Conservation (phyloP, 2,797 vertebrate genomes). For the Hippopotamyrus pictus region DNA sequence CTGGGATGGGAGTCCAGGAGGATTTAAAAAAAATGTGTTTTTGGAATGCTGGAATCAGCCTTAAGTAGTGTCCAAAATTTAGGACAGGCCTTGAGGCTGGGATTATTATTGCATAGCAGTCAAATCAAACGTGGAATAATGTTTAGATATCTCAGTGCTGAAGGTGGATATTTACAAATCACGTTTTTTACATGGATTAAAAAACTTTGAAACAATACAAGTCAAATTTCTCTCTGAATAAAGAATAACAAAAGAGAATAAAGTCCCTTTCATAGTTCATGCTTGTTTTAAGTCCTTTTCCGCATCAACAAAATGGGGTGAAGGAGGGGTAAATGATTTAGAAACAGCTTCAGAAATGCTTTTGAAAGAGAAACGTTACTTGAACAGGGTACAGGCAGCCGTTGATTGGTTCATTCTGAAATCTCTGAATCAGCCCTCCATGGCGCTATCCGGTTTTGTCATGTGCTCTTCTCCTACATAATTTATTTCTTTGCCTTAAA, state of each 20-base stretch:
- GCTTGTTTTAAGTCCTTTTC: neutral
- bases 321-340: neutral
- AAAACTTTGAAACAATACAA: neutral
- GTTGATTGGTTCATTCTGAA: neutral
- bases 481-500: slow-evolving; percentile 4
- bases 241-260: neutral
- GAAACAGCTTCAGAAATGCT: neutral
- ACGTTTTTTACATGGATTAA: neutral
- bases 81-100: neutral
- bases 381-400: neutral
- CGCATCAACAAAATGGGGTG: neutral
- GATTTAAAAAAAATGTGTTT: neutral
- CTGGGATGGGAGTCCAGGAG: neutral
- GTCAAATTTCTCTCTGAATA: neutral
- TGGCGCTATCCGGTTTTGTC: neutral
- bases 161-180: neutral
- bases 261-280: neutral
- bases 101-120: neutral
- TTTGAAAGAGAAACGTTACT: neutral
- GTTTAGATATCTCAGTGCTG: neutral
- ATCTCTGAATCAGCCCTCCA: neutral
- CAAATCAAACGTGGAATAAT: slow-evolving; percentile 1
- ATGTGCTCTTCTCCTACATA: neutral
- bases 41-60: neutral
- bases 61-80: neutral